phyloP scores from a whole-genome alignment of 2,888 invertebrate species.

The Pristionchus maxplancki region DNA sequence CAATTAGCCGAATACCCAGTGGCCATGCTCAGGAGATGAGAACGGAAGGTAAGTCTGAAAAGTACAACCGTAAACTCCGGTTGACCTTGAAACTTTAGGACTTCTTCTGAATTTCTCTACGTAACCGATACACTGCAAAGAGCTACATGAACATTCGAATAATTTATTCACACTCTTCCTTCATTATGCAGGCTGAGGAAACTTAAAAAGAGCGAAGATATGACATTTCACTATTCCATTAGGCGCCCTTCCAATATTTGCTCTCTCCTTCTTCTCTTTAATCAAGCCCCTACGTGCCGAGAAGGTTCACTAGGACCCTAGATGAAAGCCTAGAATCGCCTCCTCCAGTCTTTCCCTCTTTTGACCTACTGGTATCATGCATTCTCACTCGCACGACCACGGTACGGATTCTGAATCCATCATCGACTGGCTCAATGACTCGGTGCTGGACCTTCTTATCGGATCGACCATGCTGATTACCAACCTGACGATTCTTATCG shows the following conservation, averaged over 20 bases:
- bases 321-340: background rate
- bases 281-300: background rate
- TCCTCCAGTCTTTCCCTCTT: background rate
- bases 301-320: background rate
- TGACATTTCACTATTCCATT: background rate
- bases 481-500: slow-evolving; percentile 5
- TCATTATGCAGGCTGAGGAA: too few relatives aligned
- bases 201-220: too few relatives aligned
- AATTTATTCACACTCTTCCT: background rate
- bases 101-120: too few relatives aligned
- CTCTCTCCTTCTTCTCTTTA: background rate
- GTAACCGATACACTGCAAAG: too few relatives aligned
- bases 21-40: too few relatives aligned
- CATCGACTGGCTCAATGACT: slow-evolving; percentile 3
- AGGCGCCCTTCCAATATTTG: background rate
- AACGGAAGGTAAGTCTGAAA: too few relatives aligned
- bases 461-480: background rate
- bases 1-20: too few relatives aligned
- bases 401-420: background rate
- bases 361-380: slow-evolving; percentile 11
- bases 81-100: too few relatives aligned
- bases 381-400: slow-evolving; percentile 8
- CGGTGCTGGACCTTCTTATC: background rate
- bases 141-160: too few relatives aligned
- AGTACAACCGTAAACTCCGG: too few relatives aligned